Evolutionary conservation across 1,140 invertebrate genomes (phyloP).

Genomic region (Homarus americanus): DNA sequence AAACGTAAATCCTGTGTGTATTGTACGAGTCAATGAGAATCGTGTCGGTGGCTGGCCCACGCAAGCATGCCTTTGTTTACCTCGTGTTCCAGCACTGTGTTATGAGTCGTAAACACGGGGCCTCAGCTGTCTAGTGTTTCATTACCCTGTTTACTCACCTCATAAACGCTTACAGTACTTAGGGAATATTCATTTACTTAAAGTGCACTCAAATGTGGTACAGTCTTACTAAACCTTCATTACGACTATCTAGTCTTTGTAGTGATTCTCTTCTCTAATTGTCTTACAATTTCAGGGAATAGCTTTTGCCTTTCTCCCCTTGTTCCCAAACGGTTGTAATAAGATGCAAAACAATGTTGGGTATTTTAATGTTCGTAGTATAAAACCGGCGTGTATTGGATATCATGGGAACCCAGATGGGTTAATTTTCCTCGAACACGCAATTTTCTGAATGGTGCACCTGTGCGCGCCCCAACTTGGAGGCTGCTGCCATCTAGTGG

Average conservation of each 20-base stretch:
- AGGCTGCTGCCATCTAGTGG: constrained; percentile 4
- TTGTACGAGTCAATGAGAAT: no score
- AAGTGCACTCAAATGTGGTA: background rate
- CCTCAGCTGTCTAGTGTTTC: constrained; percentile 12
- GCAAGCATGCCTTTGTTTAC: constrained; percentile 5
- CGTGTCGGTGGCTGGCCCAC: no score
- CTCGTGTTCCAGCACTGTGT: background rate
- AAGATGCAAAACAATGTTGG: background rate
- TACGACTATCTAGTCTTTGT: background rate
- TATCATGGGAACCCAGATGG: background rate
- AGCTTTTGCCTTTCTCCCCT: background rate
- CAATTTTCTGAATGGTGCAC: background rate
- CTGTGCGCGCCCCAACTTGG: background rate
- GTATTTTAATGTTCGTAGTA: background rate
- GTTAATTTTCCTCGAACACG: constrained; percentile 1
- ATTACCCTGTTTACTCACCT: background rate
- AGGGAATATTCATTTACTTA: background rate
- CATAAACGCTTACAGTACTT: background rate
- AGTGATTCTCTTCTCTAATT: background rate
- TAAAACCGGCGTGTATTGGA: background rate
- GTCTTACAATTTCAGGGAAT: background rate
- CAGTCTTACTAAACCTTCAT: background rate
- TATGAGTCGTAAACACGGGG: background rate
- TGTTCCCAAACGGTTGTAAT: background rate
- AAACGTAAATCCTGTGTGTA: no score